These are phyloP conservation scores for Drosophila suboccidentalis DNA, from an alignment of 2,888 invertebrate species.

Conservation along the genomic window DNA sequence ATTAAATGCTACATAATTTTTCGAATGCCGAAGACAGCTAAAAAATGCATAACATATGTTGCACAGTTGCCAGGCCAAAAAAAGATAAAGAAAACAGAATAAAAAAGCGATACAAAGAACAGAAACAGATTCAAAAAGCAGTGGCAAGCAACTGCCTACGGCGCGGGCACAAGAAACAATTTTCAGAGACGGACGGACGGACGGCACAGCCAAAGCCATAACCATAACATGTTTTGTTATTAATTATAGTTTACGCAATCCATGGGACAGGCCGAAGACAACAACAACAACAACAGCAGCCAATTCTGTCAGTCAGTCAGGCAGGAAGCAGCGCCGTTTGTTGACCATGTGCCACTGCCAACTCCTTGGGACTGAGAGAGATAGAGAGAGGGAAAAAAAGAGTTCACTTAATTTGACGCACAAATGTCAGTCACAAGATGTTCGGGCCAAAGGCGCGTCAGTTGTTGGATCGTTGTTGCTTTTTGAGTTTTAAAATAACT, in stretches of 20 bases:
- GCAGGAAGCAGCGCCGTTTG: constrained; percentile 58
- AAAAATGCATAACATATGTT: constrained; percentile 81
- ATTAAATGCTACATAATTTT: constrained; percentile 82
- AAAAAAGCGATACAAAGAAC: constrained; percentile 21
- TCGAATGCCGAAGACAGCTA: constrained; percentile 77
- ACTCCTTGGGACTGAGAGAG: constrained; percentile 28
- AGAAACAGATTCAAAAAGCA: constrained; percentile 30
- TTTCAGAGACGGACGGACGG: constrained; percentile 50
- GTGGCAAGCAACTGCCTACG: constrained; percentile 45
- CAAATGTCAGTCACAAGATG: constrained; percentile 75
- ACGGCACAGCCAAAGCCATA: constrained; percentile 74
- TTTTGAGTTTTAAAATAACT: constrained; percentile 75
- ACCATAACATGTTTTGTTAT: constrained; percentile 82
- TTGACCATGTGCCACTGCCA: constrained; percentile 71
- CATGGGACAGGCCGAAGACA: constrained; percentile 78
- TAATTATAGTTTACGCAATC: constrained; percentile 81
- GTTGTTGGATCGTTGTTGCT: constrained; percentile 59
- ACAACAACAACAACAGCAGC: constrained; percentile 53
- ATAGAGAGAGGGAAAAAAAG: constrained; percentile 44
- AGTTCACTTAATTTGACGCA: constrained; percentile 81
- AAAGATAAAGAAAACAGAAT: background rate
- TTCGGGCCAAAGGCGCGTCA: constrained; percentile 54
- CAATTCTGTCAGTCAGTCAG: constrained; percentile 58
- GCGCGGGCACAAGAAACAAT: constrained; percentile 75
- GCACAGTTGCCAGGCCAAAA: constrained; percentile 49